A percentile compares a stretch with the other conserved stretches of the same genome.
phyloP scores from a whole-genome alignment of 2,113 vertebrate genomes.

The Oreotrochilus melanogaster region DNA sequence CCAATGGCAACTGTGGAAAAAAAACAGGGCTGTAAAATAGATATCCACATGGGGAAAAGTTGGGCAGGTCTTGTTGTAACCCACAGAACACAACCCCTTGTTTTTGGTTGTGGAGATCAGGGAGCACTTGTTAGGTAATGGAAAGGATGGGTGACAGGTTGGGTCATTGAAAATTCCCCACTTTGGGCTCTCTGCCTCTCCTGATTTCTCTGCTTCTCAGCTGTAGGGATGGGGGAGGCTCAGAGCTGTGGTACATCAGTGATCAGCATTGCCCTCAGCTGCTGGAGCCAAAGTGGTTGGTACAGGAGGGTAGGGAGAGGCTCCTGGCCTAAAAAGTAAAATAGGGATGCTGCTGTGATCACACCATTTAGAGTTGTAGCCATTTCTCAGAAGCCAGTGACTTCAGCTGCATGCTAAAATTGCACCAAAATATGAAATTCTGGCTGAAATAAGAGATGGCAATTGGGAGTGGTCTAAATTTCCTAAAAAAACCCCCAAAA shows the following conservation, averaged over 20 bases:
- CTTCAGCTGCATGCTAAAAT: not conserved
- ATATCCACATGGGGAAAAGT: not conserved
- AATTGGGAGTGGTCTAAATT: not conserved
- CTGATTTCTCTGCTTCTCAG: not conserved
- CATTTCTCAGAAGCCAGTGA: not conserved
- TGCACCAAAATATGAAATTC: not conserved
- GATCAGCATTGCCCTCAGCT: not conserved
- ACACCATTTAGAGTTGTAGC: not conserved
- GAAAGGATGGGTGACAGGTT: not conserved
- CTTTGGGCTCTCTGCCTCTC: not conserved
- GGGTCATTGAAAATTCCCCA: fast-evolving
- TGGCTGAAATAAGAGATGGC: not conserved
- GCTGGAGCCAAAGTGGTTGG: not conserved
- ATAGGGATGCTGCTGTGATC: no score
- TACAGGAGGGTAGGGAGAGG: not conserved
- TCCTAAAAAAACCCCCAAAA: not conserved
- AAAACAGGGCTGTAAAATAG: slow-evolving; percentile 63
- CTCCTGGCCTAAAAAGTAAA: not conserved
- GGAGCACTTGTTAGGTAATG: not conserved
- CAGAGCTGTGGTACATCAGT: not conserved
- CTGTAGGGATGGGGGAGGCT: not conserved
- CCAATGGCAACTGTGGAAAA: not conserved
- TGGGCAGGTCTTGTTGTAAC: slow-evolving; percentile 4
- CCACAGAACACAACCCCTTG: not conserved
- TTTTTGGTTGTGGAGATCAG: not conserved